These are phyloP conservation scores for Polydrusus pterygomalis DNA, from an alignment of 2,888 invertebrate genomes.

Conservation along the genomic window DNA sequence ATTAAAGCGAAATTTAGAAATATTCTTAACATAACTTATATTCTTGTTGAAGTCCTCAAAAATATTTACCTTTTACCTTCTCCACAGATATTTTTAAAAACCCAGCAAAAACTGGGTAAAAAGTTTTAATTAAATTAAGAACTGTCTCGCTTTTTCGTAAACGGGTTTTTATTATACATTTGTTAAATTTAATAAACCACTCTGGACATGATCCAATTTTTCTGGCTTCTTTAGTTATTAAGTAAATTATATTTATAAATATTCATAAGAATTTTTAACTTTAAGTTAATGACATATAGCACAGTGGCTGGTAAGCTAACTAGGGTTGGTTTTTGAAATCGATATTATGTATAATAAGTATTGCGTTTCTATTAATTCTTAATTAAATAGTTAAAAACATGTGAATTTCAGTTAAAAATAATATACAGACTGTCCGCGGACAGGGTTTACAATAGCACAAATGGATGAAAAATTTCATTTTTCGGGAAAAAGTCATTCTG, in stretches of 20 bases:
- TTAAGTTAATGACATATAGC: neutral
- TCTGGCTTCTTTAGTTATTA: neutral
- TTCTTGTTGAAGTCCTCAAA: neutral
- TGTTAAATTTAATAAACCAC: constrained; percentile 4
- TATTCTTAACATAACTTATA: neutral
- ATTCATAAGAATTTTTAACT: neutral
- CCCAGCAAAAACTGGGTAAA: neutral
- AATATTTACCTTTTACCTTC: neutral
- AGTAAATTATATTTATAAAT: neutral
- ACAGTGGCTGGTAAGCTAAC: too few species aligned
- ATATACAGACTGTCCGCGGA: too few species aligned
- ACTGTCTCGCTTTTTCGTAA: neutral
- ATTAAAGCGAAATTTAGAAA: neutral
- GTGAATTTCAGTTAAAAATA: too few species aligned
- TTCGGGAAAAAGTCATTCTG: too few species aligned
- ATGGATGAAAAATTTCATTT: too few species aligned
- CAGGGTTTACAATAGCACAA: too few species aligned
- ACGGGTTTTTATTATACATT: constrained; percentile 5
- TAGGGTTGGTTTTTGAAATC: too few species aligned
- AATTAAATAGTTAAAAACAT: too few species aligned
- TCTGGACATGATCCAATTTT: neutral
- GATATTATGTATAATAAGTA: too few species aligned
- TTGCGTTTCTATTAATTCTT: too few species aligned
- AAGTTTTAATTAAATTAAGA: constrained; percentile 14
- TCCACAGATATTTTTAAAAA: neutral